phyloP scores from a whole-genome alignment of 1,140 invertebrate genomes.

The Pararge aegeria region DNA sequence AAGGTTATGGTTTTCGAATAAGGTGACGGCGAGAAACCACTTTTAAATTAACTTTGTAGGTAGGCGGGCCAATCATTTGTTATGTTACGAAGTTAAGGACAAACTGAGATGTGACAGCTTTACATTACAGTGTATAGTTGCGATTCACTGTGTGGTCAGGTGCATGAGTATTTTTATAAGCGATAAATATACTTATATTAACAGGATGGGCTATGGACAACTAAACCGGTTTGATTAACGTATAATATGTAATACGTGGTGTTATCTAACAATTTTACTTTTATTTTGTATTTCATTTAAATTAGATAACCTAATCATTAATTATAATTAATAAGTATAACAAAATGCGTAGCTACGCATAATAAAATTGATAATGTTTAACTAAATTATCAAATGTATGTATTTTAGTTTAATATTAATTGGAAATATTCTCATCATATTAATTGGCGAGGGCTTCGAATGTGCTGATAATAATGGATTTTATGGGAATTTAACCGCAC shows the following conservation, averaged over 20 bases:
- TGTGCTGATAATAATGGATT: slow-evolving; percentile 5
- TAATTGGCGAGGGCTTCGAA: not conserved
- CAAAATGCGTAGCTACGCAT: too few relatives aligned
- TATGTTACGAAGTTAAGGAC: slow-evolving; percentile 19
- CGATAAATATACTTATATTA: slow-evolving; percentile 51
- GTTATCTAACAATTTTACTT: not conserved
- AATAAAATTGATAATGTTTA: too few relatives aligned
- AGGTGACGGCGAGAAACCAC: slow-evolving; percentile 2
- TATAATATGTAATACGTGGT: not conserved
- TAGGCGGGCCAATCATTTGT: slow-evolving; percentile 20
- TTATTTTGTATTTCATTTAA: not conserved
- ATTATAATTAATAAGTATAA: too few relatives aligned
- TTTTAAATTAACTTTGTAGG: slow-evolving; percentile 27
- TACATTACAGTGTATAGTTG: too few relatives aligned
- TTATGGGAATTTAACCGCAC: not conserved
- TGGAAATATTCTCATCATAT: too few relatives aligned
- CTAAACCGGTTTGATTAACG: not conserved
- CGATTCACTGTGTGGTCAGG: slow-evolving; percentile 34
- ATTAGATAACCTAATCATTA: not conserved
- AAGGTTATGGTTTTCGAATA: slow-evolving; percentile 12
- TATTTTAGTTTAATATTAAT: too few relatives aligned
- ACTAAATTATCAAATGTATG: too few relatives aligned
- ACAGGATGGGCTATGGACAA: slow-evolving; percentile 38
- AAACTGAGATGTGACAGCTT: slow-evolving; percentile 18
- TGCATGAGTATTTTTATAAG: slow-evolving; percentile 56